Evolutionary conservation across 2,888 invertebrate genomes (phyloP), one percentile per base, ranked within the genome.

Genomic region (Apamea epomidion): DNA sequence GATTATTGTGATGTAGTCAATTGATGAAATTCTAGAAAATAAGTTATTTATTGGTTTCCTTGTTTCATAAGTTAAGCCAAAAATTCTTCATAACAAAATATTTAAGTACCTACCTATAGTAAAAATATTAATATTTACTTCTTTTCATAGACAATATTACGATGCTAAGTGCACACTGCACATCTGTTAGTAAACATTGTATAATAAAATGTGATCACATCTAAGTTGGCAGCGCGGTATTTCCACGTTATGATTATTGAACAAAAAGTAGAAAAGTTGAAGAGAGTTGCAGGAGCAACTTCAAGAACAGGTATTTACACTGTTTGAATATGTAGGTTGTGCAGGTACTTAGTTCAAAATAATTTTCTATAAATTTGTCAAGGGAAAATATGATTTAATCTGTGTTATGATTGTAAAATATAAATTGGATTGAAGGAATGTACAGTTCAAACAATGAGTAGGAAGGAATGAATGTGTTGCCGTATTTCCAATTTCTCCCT

Each of bases 241-340:
- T 93, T 93, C 97, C 97, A 97, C 92, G 93, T 95, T 97, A 96
- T 96, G 95, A 95, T 96, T 95, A 95, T 95, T 95, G 94, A 95
- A 96, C 96, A 97, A 97, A 97, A 97, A 97, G 96, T 95, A 96
- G 95, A 96, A 96, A 96, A 96, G 95, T 95, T 95, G 95, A 96
- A 94, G 96, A 96, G 96, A 97, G 96, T 95, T 96, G 96, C 96
- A 96, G 95, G 96, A 95, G 95, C 96, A 96, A 96, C 96, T 96
- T 95, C 92, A 96, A 95, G 95, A 97, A 97, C 97, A 96, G 96
- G 97, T 97, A 96, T 96, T 96, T 96, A 96, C 94, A 95, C 94
- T 95, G 95, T 96, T 96, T 95, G 94, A 96, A 95, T 96, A 96
- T 96, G 94, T 96, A 96, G 95, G 94, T 94, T 96, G 94, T 94